Percentiles rank a stretch among this genome's conserved stretches.
phyloP scores from a whole-genome alignment of 2,888 invertebrate species.

The Drosophila sordidula region DNA sequence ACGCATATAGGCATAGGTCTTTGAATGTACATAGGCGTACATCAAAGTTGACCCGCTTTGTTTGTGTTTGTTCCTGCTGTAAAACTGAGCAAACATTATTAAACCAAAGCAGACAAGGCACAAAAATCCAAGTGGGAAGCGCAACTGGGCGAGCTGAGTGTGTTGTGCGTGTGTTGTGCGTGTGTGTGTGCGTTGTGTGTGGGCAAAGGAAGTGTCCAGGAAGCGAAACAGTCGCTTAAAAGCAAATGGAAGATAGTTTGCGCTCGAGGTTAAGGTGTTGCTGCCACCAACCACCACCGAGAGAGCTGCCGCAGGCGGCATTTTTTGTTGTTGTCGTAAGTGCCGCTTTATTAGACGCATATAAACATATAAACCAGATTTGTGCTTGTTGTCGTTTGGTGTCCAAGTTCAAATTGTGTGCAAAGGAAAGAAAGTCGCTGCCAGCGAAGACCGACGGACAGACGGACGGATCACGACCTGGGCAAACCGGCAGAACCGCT shows the following conservation, averaged over 20 bases:
- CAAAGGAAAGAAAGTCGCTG: conserved; percentile 69
- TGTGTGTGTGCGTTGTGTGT: conserved; percentile 24
- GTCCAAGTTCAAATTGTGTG: conserved; percentile 78
- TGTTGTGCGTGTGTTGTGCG: conserved; percentile 21
- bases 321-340: conserved; percentile 32
- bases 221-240: conserved; percentile 53
- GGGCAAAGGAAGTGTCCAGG: conserved; percentile 54
- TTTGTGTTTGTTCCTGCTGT: conserved; percentile 72
- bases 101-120: conserved; percentile 12
- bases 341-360: conserved; percentile 64
- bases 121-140: not conserved
- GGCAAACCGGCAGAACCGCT: conserved; percentile 77
- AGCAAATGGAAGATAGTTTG: conserved; percentile 36
- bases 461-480: conserved; percentile 67
- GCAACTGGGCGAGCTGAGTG: conserved; percentile 15
- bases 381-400: conserved; percentile 56
- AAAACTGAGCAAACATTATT: conserved; percentile 65
- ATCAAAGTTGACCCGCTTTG: conserved; percentile 50
- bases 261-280: conserved; percentile 44
- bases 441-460: conserved; percentile 10
- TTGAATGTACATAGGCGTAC: not conserved
- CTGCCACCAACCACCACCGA: conserved; percentile 25
- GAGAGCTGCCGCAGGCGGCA: conserved; percentile 20
- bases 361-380: conserved; percentile 75
- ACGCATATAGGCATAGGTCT: not conserved